Evolutionary conservation across 2,888 invertebrate genomes (phyloP), one percentile per base, ranked within the genome.

Genomic region (Aelia acuminata): DNA sequence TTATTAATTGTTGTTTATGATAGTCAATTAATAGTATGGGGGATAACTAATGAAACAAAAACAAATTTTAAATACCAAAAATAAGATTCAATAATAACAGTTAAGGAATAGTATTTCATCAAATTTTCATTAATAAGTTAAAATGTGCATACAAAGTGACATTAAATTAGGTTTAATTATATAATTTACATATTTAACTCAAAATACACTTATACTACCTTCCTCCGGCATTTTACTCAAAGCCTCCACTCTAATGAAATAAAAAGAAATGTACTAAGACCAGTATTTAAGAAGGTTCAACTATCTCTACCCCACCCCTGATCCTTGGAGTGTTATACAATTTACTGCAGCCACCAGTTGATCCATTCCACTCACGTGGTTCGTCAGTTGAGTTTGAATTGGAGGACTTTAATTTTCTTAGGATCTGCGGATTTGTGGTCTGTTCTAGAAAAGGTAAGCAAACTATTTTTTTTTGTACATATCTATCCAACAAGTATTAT

Each of bases 361-460:
- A 50, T 85, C 26, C 85, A 85, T 31, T 85, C 80, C 57, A 35
- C 85, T 53, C 85, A 85, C 85, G 85, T 85, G 85, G 85, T 53
- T 85, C 53, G 53, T 53, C 15, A 49, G 80, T 43, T 11, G 22
- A 43, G 80, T 80, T 80, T 20, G 35, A 70, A 31, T 18, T 70
- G 0, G 63, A 70, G 35, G 63, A 1, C 35, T 18, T 18, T 35
- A 4, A 70, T 70, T 70, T 20, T 63, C 35, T 20, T 20, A 35
- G 18, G 63, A 3, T 18, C 26, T 35, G 18, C 35, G 63, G 35
- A 70, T 70, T 35, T 35, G 18, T 70, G 7, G 63, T 63, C 31
- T 63, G 26, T 35, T 35, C 2, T n/a, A 70, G 8, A 70, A 18
- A 35, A 70, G 63, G 63, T 70, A 70, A 35, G 63, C 18, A 18